Evolutionary conservation across 1,140 invertebrate species (phyloP).

Genomic region (Trichonephila clavata): DNA sequence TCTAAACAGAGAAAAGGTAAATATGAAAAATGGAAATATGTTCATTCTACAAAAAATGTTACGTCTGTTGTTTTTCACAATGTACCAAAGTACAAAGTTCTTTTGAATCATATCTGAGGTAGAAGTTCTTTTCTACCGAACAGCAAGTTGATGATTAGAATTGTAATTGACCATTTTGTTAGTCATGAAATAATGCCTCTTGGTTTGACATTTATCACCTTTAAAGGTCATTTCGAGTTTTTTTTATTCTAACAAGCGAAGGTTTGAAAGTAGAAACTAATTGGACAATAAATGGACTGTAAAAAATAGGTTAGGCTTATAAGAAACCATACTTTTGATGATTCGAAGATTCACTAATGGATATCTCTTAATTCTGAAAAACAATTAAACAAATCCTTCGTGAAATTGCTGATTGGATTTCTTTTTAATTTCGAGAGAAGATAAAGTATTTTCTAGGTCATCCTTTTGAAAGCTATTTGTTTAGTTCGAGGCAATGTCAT

Average conservation of each 20-base stretch:
- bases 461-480: background rate
- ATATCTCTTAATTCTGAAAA: conserved; percentile 1
- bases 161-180: background rate
- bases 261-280: conserved; percentile 38
- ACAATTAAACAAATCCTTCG: background rate
- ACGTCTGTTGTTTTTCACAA: background rate
- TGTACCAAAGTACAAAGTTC: background rate
- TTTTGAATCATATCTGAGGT: background rate
- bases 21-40: background rate
- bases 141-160: conserved; percentile 17
- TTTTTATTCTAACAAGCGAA: background rate
- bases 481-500: background rate
- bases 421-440: background rate
- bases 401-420: background rate
- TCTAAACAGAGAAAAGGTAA: background rate
- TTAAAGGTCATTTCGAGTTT: background rate
- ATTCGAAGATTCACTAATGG: conserved; percentile 22
- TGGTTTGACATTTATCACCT: conserved; percentile 28
- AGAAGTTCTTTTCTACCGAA: background rate
- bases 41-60: background rate
- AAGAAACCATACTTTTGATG: background rate
- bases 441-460: background rate
- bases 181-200: background rate
- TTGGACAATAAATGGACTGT: conserved; percentile 46
- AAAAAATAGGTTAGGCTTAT: conserved; percentile 56